Base-by-base conservation (phyloP, 1,140 invertebrate genomes). In the Drosophila miranda region DNA sequence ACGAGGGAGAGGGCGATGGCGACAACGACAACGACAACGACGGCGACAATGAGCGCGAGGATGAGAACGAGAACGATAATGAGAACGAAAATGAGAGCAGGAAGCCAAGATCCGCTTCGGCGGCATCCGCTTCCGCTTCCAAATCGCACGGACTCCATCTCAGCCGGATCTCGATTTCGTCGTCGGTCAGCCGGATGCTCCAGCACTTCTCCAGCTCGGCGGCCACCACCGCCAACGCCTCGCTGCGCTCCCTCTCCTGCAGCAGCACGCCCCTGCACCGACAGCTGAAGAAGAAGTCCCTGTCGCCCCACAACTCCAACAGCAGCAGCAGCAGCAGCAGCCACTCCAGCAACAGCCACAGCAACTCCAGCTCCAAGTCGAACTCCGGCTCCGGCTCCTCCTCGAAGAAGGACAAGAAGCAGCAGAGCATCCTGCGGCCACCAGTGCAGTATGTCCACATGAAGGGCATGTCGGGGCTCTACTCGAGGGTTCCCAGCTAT, bases 131-230 rank as follows among this genome's bases (percentile, higher is more conserved):
- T 13, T 38, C 30, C 9, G 30, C 34, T 11, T 38, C 34, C 34
- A 66, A 69, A 21, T 62, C 54, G 6, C 43, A 62, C 16, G 78
- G 89, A n/a, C 52, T 90, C 9, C 88, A 90, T 46, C 42, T 90
- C 11, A 89, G 82, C 57, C 89, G 89, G 51, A 81, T 90, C 34
- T 90, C 89, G 21, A 90, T 90, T 34, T 84, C 92, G 1, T 94
- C 92, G 0, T 95, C 93, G 2, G 91, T 95, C 1, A 92, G 93
- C 34, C 93, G 93, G 45, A 94, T 95, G 13, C 93, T 96, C 67
- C 94, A 95, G 73, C 94, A 93, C 58, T 90, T 95, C 6, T 79
- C 86, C 41, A 62, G 54, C 34, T 75, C 75, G 44, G 77, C 81
- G 34, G 77, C 73, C 13, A 80, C 73, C 48, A 81, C 81, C 19